phyloP scores from a whole-genome alignment of 2,113 vertebrate species.

The Helogale parvula region DNA sequence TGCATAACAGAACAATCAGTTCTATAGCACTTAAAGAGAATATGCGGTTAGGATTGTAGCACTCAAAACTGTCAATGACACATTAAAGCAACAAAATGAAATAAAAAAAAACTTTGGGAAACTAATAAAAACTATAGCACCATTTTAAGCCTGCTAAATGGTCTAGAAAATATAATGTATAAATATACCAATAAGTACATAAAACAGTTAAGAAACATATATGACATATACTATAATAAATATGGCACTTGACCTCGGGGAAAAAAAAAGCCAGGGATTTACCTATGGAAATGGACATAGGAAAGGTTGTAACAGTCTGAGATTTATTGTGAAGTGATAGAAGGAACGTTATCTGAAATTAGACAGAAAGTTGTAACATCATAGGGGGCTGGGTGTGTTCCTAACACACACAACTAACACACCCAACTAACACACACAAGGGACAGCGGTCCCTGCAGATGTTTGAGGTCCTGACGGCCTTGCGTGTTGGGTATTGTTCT shows the following conservation, averaged over 20 bases:
- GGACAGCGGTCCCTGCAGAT: accelerated
- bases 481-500: not conserved
- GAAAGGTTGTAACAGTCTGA: not conserved
- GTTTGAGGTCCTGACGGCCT: not conserved
- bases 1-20: not conserved
- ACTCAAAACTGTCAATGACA: not conserved
- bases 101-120: not conserved
- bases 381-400: not conserved
- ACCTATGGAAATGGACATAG: not conserved
- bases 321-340: not conserved
- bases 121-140: not conserved
- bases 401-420: accelerated
- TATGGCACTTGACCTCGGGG: not conserved
- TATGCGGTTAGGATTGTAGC: not conserved
- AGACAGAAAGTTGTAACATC: not conserved
- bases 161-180: not conserved
- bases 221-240: not conserved
- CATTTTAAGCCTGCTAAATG: not conserved
- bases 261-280: not conserved
- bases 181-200: not conserved
- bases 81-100: not conserved
- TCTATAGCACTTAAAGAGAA: not conserved
- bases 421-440: accelerated
- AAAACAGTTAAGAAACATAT: not conserved
- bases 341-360: not conserved